phyloP scores from a whole-genome alignment of 2,113 vertebrate genomes.

The Hipposideros armiger region DNA sequence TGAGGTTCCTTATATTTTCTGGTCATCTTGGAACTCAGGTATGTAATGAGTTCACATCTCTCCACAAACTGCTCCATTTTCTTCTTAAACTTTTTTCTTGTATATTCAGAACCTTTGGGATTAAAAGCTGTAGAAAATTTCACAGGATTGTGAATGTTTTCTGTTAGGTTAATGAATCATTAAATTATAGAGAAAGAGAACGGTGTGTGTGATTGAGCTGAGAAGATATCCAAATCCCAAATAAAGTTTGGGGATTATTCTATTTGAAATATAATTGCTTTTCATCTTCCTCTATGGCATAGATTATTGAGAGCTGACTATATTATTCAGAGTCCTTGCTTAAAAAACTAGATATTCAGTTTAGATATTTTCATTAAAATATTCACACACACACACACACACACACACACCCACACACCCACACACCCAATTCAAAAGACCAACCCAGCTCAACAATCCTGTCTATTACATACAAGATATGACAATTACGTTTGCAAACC shows the following conservation, averaged over 20 bases:
- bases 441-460: neutral
- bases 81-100: conserved; percentile 90
- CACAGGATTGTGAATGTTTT: conserved; percentile 65
- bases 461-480: neutral
- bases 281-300: neutral
- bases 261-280: neutral
- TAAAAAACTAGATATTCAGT: conserved; percentile 50
- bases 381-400: neutral
- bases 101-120: conserved; percentile 86
- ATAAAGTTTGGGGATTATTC: neutral
- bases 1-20: conserved; percentile 87
- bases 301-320: neutral
- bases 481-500: no score
- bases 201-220: neutral
- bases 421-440: neutral
- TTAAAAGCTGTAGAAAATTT: conserved; percentile 91
- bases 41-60: conserved; percentile 93
- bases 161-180: conserved; percentile 18
- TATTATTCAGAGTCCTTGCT: conserved; percentile 3
- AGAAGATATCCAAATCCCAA: neutral
- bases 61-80: conserved; percentile 92
- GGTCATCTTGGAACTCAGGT: conserved; percentile 90
- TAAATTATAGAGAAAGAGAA: conserved; percentile 34
- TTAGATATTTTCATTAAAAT: conserved; percentile 53
- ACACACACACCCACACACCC: neutral